Conservation (phyloP, 53 echinoderm and acorn worm genomes). For the Paracentrotus lividus region DNA sequence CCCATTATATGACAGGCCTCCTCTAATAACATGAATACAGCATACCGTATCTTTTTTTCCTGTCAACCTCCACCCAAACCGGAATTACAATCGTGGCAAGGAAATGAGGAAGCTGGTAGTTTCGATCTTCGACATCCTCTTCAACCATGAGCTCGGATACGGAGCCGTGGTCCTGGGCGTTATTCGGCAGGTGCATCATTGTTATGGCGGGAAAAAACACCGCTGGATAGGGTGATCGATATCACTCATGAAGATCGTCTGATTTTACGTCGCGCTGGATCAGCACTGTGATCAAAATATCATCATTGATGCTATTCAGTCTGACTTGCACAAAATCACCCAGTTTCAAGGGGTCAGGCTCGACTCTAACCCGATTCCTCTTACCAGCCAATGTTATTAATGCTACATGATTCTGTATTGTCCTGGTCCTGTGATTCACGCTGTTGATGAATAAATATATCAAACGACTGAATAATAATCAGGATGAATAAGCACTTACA, state of each 20-base stretch:
- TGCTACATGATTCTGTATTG: no score
- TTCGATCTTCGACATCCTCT: background rate
- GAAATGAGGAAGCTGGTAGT: slow-evolving; percentile 17
- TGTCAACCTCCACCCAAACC: background rate
- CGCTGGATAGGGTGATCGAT: slow-evolving; percentile 24
- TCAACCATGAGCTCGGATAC: background rate
- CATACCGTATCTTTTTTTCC: background rate
- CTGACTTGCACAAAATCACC: background rate
- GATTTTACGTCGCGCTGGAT: background rate
- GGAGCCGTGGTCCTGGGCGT: background rate
- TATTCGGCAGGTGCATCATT: slow-evolving; percentile 7
- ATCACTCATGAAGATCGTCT: background rate
- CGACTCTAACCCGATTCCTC: no score
- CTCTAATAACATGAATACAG: background rate
- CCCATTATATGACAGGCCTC: background rate
- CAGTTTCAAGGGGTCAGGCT: no score
- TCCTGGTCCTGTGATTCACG: no score
- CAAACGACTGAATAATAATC: no score
- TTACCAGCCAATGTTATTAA: no score
- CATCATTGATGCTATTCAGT: background rate
- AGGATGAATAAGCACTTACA: no score
- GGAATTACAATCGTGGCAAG: slow-evolving; percentile 35
- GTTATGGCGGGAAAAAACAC: slow-evolving; percentile 18
- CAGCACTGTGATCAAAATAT: background rate
- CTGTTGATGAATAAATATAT: no score